phyloP scores from a whole-genome alignment of 1,140 invertebrate genomes.

The Battus philenor region DNA sequence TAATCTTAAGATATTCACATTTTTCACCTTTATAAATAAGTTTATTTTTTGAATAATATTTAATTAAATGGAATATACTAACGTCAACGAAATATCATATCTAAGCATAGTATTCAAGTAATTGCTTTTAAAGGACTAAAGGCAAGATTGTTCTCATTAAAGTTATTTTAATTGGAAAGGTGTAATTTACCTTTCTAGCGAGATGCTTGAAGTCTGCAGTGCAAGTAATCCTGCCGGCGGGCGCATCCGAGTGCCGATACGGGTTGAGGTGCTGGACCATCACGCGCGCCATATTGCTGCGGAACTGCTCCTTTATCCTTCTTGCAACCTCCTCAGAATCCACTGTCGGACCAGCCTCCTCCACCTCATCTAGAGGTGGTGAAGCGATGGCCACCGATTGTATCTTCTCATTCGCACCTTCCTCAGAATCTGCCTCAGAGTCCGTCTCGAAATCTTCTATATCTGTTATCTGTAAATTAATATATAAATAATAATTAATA shows the following conservation, averaged over 20 bases:
- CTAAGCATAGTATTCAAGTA: too few species aligned
- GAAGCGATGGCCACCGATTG: constrained; percentile 2
- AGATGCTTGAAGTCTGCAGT: constrained; percentile 97
- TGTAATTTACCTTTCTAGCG: constrained; percentile 94
- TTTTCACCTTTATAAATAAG: too few species aligned
- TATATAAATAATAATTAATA: too few species aligned
- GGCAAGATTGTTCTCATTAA: too few species aligned
- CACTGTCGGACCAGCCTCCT: constrained; percentile 1
- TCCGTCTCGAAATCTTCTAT: constrained; percentile 44
- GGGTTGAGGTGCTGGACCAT: constrained; percentile 95
- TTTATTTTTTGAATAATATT: too few species aligned
- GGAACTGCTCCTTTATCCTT: constrained; percentile 91
- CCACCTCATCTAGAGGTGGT: background rate
- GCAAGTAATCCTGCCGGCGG: constrained; percentile 88
- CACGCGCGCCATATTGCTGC: constrained; percentile 90
- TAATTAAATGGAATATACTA: too few species aligned
- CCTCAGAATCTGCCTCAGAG: constrained; percentile 29
- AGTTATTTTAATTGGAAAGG: too few species aligned
- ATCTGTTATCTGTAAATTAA: constrained; percentile 30
- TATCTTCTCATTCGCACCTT: constrained; percentile 19
- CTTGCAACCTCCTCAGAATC: constrained; percentile 70
- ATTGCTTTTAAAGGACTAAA: too few species aligned
- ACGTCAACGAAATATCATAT: too few species aligned
- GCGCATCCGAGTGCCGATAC: constrained; percentile 86
- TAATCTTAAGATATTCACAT: too few species aligned